Base-by-base conservation (phyloP, 2,888 invertebrate species). In the Ypsolopha scabrella region DNA sequence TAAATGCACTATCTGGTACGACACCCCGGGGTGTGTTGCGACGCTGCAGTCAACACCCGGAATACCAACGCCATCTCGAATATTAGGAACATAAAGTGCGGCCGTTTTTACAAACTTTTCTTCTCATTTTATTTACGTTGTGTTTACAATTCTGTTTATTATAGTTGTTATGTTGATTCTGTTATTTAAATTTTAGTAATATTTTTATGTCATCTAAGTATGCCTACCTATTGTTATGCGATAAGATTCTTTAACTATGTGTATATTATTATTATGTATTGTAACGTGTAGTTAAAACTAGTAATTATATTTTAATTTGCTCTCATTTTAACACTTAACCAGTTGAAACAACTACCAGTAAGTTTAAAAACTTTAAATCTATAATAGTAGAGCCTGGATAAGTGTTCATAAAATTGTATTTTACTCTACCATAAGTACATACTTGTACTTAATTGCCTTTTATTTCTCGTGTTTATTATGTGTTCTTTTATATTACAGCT, bases 1-100 rank as follows among this genome's bases (percentile, higher is more conserved):
- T 97, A 97, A 97, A 97, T 97, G 97, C 97, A 97, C 97, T 96
- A 96, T 97, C 96, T 97, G 96, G 97, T 97, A 97, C 97, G 96
- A 95, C 95, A 95, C 93, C 91, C 94, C 92, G 90, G 88, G 82
- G 88, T 86, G 89, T 87, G 71, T 75, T 70, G 71, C 85, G 66
- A 71, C 83, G 81, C 65, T 76, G 73, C 77, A 67, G 77, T 65
- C 72, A 35, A 35, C 43, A 24, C 44, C 44, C 36, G 35, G 13
- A 11, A 41, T 37, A 7, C 47, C 14, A 14, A 37, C 13, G 14
- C n/a, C n/a, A 35, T 37, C 47, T 47, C 37, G 37, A 33, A 45
- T 33, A 14, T 13, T 37, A 47, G 47, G 24, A 24, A 24, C 24
- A 37, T 47, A 47, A n/a, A 47, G 47, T 47, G 47, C 43, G 13